Percentiles rank a stretch among this genome's conserved stretches.
These are phyloP conservation scores for Trissolcus brochymenae DNA, from an alignment of 2,888 invertebrate species.

Conservation along the genomic window DNA sequence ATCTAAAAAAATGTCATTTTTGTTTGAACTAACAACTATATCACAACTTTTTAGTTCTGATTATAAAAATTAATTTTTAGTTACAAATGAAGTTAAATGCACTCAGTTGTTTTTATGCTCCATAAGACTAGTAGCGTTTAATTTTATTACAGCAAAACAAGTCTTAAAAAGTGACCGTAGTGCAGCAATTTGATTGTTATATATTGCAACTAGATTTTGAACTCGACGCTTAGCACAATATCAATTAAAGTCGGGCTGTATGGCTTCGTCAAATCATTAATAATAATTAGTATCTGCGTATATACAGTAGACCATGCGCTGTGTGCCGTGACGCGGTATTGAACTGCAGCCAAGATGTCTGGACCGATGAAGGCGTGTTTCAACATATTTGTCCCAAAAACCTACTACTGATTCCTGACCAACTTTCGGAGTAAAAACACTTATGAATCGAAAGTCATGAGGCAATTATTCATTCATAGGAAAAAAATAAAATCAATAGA, in stretches of 20 bases:
- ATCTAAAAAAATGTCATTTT: too few species aligned
- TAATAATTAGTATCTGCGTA: constrained; percentile 59
- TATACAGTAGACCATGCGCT: constrained; percentile 47
- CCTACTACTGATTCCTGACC: too few species aligned
- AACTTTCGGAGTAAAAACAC: too few species aligned
- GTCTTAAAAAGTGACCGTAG: constrained; percentile 22
- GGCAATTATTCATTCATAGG: background rate
- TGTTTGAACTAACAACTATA: too few species aligned
- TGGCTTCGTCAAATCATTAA: constrained; percentile 54
- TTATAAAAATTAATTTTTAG: too few species aligned
- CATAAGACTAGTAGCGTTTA: constrained; percentile 3
- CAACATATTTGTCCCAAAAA: too few species aligned
- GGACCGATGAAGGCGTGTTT: constrained; percentile 43
- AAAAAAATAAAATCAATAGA: too few species aligned
- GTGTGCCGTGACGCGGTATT: constrained; percentile 44
- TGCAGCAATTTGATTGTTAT: constrained; percentile 40
- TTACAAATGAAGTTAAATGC: too few species aligned
- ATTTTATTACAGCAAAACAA: constrained; percentile 25
- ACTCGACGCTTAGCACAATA: constrained; percentile 49
- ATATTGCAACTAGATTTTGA: constrained; percentile 44
- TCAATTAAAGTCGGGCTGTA: constrained; percentile 50
- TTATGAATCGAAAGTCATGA: background rate
- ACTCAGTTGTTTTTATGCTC: too few species aligned
- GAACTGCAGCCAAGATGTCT: constrained; percentile 58
- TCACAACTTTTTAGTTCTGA: too few species aligned